Percentiles rank a stretch among this genome's conserved stretches.
Conservation (phyloP, 2,113 vertebrate species). For the Cynopterus brachyotis region DNA sequence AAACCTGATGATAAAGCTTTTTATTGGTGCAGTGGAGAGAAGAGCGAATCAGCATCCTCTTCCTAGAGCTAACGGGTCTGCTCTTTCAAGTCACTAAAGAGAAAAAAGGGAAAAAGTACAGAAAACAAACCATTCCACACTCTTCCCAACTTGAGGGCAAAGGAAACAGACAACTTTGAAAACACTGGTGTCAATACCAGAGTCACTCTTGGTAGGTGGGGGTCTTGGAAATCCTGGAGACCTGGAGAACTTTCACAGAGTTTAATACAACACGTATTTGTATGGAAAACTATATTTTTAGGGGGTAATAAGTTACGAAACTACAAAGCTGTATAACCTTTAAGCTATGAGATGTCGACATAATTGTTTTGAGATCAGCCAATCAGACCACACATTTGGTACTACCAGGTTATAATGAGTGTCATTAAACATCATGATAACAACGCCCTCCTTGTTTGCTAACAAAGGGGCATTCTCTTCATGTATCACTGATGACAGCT, state of each 20-base stretch:
- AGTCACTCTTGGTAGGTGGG: neutral
- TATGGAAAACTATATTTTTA: constrained; percentile 52
- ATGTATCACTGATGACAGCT: constrained; percentile 46
- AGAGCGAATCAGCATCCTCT: neutral
- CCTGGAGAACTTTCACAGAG: neutral
- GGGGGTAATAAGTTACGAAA: constrained; percentile 61
- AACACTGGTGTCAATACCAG: neutral
- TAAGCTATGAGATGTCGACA: constrained; percentile 73
- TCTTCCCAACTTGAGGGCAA: neutral
- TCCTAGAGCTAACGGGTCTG: neutral
- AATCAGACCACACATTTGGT: constrained; percentile 63
- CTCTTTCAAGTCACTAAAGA: neutral
- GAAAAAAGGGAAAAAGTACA: neutral
- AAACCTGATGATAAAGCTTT: neutral
- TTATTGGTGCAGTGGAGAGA: neutral
- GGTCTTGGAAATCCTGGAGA: constrained; percentile 25
- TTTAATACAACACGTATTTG: neutral
- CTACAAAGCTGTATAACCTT: constrained; percentile 57
- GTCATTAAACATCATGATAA: constrained; percentile 71
- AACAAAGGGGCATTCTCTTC: constrained; percentile 72
- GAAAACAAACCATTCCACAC: neutral
- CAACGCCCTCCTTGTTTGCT: constrained; percentile 72
- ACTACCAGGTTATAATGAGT: constrained; percentile 69
- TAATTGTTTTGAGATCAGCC: constrained; percentile 75
- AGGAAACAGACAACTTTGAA: neutral